phyloP scores from a whole-genome alignment of 2,888 invertebrate genomes.

The Plebejus anna region DNA sequence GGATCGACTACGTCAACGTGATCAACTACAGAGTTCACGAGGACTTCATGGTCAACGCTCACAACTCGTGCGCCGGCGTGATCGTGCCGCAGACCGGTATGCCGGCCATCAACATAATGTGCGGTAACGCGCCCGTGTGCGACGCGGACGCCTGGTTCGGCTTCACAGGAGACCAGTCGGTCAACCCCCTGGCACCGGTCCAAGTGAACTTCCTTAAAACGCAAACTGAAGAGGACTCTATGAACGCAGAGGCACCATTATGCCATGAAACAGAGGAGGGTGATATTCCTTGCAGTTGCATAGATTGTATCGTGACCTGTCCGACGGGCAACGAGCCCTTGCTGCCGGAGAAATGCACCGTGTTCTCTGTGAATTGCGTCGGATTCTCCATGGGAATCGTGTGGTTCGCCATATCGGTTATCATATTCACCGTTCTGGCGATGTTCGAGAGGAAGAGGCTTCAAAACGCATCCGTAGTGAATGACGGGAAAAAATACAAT shows the following conservation, averaged over 20 bases:
- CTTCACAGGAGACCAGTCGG: conserved; percentile 79
- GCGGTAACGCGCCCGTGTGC: conserved; percentile 86
- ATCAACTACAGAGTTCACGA: conserved; percentile 77
- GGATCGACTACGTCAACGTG: conserved; percentile 61
- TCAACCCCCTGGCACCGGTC: conserved; percentile 81
- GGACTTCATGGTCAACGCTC: conserved; percentile 82
- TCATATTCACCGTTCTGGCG: conserved; percentile 55
- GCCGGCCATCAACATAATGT: conserved; percentile 87
- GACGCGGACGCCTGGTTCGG: conserved; percentile 81
- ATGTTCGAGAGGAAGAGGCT: conserved; percentile 43
- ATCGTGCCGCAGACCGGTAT: conserved; percentile 87
- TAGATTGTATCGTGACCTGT: conserved; percentile 68
- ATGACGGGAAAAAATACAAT: conserved; percentile 32
- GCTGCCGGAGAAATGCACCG: conserved; percentile 68
- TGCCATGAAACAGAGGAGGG: conserved; percentile 81
- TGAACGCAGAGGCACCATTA: conserved; percentile 64
- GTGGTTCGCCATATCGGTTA: conserved; percentile 65
- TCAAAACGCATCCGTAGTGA: conserved; percentile 30
- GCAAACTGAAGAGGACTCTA: conserved; percentile 56
- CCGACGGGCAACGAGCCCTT: conserved; percentile 30
- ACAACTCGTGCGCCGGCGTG: conserved; percentile 88
- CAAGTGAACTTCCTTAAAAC: conserved; percentile 79
- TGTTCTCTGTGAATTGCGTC: conserved; percentile 82
- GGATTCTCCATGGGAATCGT: conserved; percentile 81
- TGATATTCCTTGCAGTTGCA: conserved; percentile 86